Base-by-base conservation (phyloP, 2,888 invertebrate genomes). In the Drosophila colorata region DNA sequence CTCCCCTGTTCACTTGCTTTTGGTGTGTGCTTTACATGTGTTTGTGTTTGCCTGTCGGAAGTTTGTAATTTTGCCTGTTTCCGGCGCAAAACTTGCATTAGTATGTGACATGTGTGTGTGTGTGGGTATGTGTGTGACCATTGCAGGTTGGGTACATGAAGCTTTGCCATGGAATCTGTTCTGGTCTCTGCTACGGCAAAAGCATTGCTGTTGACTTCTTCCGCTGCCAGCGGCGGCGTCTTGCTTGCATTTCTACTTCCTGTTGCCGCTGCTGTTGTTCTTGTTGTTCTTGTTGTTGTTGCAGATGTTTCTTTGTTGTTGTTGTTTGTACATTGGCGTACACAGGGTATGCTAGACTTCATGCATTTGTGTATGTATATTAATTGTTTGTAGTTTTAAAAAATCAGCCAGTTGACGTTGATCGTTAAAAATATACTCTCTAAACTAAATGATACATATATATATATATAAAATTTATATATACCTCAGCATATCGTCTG, bases 61-160 rank as follows among this genome's bases (percentile, higher is more conserved):
- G 90, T 91, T 91, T 90, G 91, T 91, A 90, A 91, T 91, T 91
- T 91, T 85, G 82, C 90, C 86, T 89, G 91, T 90, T 91, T 91
- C 90, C 90, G 82, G 87, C 87, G 78, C 89, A 90, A 90, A 85
- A 88, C 90, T 90, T 89, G 83, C 83, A 89, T 90, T 90, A 87
- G 89, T 88, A 78, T 69, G 58, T 8, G 49, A 55, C 44, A 46
- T 35, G 41, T 65, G 7, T 47, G 38, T 33, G 20, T 31, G 28
- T 52, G 56, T 59, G 53, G 61, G 33, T 48, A n/a, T 33, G 41
- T 52, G 64, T 68, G 72, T 52, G 66, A 68, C 67, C 51, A 63
- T 53, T 38, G 51, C 46, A 49, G 66, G 53, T 37, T 67, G 38
- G 49, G 67, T 28, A 53, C 65, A 71, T 71, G 66, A 6, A 5